Evolutionary conservation across 2,797 vertebrate genomes (phyloP).

Genomic region (Chanos chanos): DNA sequence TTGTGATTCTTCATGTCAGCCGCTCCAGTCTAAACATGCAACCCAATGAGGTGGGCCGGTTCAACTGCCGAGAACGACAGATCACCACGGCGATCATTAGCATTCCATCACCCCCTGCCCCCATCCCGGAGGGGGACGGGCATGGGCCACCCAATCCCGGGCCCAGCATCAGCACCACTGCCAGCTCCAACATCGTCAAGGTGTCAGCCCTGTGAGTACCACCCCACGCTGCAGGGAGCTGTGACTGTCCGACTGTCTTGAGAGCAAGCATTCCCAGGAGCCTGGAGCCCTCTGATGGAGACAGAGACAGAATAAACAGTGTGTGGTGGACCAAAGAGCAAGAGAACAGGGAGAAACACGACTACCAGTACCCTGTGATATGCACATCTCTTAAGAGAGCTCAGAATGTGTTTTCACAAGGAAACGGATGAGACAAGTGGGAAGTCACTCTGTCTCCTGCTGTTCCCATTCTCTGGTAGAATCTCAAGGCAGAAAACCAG

Average conservation of each 20-base stretch:
- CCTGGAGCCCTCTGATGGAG: neutral
- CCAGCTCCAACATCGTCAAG: slow-evolving; percentile 84
- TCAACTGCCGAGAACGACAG: slow-evolving; percentile 87
- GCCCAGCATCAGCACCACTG: slow-evolving; percentile 74
- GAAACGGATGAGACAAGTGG: too few species aligned
- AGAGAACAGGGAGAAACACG: neutral
- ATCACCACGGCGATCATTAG: slow-evolving; percentile 99
- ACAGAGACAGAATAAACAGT: slow-evolving; percentile 3
- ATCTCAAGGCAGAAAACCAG: too few species aligned
- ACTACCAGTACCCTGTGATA: too few species aligned
- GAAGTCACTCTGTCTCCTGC: too few species aligned
- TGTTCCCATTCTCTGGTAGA: too few species aligned
- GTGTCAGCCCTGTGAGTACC: slow-evolving; percentile 91
- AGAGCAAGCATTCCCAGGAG: slow-evolving; percentile 4
- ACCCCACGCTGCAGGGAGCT: slow-evolving; percentile 14
- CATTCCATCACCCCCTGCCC: slow-evolving; percentile 82
- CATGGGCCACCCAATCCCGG: slow-evolving; percentile 57
- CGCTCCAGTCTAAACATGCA: slow-evolving; percentile 94
- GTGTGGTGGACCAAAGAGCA: neutral
- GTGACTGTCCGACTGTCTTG: slow-evolving; percentile 14
- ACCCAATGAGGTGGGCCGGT: slow-evolving; percentile 77
- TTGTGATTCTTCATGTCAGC: slow-evolving; percentile 57
- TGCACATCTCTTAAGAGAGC: too few species aligned
- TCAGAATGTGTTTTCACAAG: too few species aligned
- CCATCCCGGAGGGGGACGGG: slow-evolving; percentile 79